Conservation (phyloP, 2,113 vertebrate genomes). For the Ptilonorhynchus violaceus region DNA sequence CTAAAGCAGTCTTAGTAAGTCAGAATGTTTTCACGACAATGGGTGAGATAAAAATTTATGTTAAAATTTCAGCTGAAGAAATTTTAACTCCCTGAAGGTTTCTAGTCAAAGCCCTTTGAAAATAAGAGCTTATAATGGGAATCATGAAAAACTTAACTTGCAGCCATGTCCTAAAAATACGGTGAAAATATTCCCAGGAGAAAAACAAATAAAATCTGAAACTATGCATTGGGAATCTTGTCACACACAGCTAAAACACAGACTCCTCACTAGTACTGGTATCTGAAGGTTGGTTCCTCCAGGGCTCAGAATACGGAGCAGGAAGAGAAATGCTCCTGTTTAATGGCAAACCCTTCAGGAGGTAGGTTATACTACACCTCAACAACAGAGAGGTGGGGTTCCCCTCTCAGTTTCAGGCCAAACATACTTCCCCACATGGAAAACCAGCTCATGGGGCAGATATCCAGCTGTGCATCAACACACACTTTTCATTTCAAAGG, state of each 20-base stretch:
- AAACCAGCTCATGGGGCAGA: background rate
- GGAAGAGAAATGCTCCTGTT: background rate
- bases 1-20: background rate
- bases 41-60: background rate
- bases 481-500: background rate
- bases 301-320: background rate
- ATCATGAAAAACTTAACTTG: background rate
- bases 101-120: slow-evolving; percentile 24
- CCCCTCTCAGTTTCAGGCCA: background rate
- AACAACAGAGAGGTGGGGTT: background rate
- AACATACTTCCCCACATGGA: background rate
- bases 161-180: background rate
- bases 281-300: background rate
- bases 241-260: background rate
- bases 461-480: rapidly evolving
- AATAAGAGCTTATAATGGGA: background rate
- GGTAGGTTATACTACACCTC: background rate
- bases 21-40: background rate
- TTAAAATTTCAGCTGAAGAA: slow-evolving; percentile 33
- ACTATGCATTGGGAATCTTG: background rate
- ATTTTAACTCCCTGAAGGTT: slow-evolving; percentile 43
- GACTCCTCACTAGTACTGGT: background rate
- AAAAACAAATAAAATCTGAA: background rate
- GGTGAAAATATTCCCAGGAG: background rate
- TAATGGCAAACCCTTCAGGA: background rate